Base-by-base conservation (phyloP, 2,888 invertebrate genomes). In the Hoplodrina blanda region DNA sequence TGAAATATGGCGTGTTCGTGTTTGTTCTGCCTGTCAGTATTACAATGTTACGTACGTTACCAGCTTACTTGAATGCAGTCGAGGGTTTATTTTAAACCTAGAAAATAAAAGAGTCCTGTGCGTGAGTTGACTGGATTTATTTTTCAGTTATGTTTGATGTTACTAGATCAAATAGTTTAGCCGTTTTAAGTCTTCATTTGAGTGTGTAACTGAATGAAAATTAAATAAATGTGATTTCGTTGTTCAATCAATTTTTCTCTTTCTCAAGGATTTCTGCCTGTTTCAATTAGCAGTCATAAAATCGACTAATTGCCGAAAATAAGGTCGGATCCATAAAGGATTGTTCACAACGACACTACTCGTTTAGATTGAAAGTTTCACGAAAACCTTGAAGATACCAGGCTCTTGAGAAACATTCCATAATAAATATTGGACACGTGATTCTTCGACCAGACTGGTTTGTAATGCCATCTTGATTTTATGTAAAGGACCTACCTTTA, bases 1-100 rank as follows among this genome's bases (percentile, higher is more conserved):
- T 80, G 82, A 87, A 86, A 85, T 84, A 87, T 85, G 77, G 84
- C 80, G 75, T 72, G 82, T 77, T 84, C 82, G 82, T 83, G 84
- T 73, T 76, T 71, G 74, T 69, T 73, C 69, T 62, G 69, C 57
- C 69, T 71, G 77, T 74, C 76, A 78, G 73, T 62, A 72, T 69
- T 78, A 76, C 76, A 68, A 69, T 76, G 73, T 77, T 69, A 75
- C 75, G 74, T 73, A 82, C 68, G 69, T 74, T 76, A 65, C 79
- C 56, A 55, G 75, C 69, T 70, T 73, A 70, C 67, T 64, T 59
- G 69, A 55, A 75, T 70, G 74, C 73, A 66, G 69, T 53, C 61
- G 57, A 64, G 57, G 70, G 71, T 70, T 79, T 73, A 74, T 74
- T 77, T 81, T 73, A 59, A 75, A 83, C 20, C 62, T 64, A 62